Base-by-base conservation (phyloP, 2,797 vertebrate genomes). In the Lindbergichthys nudifrons region DNA sequence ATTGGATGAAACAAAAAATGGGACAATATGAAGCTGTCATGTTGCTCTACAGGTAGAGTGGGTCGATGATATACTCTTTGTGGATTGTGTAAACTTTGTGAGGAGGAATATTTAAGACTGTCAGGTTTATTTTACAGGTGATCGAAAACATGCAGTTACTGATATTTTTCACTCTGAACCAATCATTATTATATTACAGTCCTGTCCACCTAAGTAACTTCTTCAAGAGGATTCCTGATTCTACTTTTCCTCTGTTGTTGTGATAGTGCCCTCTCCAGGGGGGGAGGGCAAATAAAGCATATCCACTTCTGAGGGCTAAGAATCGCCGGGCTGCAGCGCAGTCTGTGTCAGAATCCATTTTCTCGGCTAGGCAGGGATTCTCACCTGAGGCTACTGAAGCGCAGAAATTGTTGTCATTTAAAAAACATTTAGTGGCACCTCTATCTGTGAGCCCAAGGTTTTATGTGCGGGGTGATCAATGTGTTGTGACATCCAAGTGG, bases 301-400 rank as follows among this genome's bases (percentile, higher is more conserved):
- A 82, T 87, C 64, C 68, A 59, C 72, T 65, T 60, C n/a, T 77
- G 70, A 86, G 81, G 77, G 71, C 71, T 54, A 65, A 77, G 65
- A 82, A 72, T 74, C 15, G 32, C 41, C 43, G 66, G 79, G 81
- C 81, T 77, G 81, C 80, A 76, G 77, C 15, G 0, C 89, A 42
- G 89, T 83, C 32, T 52, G 88, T 52, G 77, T 77, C 77, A 86
- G 82, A 89, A 88, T 91, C 77, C 87, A 93, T 90, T 92, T 93
- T 77, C 85, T 70, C 73, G 75, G 71, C 88, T 1, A 77, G 62
- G 90, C 59, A 50, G 85, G 88, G 84, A 87, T 62, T 84, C 86
- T 81, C 79, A 89, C 89, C 86, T 88, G 79, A 85, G 90, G 84
- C 84, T 77, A 72, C 62, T 80, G 82, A 75, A 81, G 67, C 60